These are phyloP conservation scores for cattle (Bos taurus) DNA, from an alignment of 2,113 vertebrate genomes.

Conservation along the genomic window ARS-UCD2.0 NC_037345.1:49975501-49976000, in stretches of 20 bases:
- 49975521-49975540: slow-evolving; percentile 88
- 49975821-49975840: not conserved
- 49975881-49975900: not conserved
- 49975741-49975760: not conserved
- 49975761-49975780: not conserved
- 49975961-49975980: not conserved
- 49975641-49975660: slow-evolving; percentile 80
- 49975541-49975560: slow-evolving; percentile 87
- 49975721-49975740: not conserved
- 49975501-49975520: slow-evolving; percentile 89
- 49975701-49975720: not conserved
- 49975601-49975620: slow-evolving; percentile 93
- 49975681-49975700: not conserved
- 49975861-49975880: not conserved
- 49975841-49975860: not conserved
- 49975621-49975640: slow-evolving; percentile 89
- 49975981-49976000: not conserved
- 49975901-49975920: not conserved
- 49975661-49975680: not conserved
- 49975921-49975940: not conserved
- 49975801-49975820: not conserved
- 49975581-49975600: slow-evolving; percentile 82
- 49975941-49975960: not conserved
- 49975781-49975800: not conserved
- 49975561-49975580: slow-evolving; percentile 89